phyloP scores from a whole-genome alignment of 2,797 vertebrate genomes.

The Balearica regulorum region DNA sequence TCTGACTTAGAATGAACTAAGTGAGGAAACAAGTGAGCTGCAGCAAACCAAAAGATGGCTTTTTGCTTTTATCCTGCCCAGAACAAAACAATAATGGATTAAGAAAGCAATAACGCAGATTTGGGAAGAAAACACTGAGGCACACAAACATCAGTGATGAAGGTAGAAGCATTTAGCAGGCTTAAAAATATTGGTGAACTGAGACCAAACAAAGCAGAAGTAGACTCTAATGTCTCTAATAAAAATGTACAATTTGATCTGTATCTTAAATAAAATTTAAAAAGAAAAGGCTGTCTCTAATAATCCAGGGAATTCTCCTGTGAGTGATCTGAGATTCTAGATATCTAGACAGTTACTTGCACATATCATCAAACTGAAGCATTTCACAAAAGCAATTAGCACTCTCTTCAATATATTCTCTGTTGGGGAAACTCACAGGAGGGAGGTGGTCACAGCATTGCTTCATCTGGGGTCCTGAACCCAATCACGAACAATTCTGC shows the following conservation, averaged over 20 bases:
- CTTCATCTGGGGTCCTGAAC: not conserved
- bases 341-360: not conserved
- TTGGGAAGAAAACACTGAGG: not conserved
- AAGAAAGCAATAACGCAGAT: not conserved
- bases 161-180: not conserved
- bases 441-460: not conserved
- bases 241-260: not conserved
- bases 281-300: not conserved
- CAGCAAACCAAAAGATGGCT: not conserved
- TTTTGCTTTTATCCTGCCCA: not conserved
- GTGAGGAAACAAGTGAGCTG: not conserved
- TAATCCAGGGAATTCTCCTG: not conserved
- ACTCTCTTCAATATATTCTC: not conserved
- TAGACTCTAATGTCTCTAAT: not conserved
- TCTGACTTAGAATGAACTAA: not conserved
- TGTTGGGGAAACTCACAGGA: not conserved
- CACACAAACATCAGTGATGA: not conserved
- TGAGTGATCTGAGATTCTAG: not conserved
- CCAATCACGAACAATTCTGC: not conserved
- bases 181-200: not conserved
- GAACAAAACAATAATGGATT: not conserved
- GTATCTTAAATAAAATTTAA: not conserved
- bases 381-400: not conserved
- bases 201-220: not conserved
- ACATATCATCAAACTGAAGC: not conserved